These are phyloP conservation scores for Drosophila nannoptera DNA, from an alignment of 1,140 invertebrate species.

Conservation along the genomic window DNA sequence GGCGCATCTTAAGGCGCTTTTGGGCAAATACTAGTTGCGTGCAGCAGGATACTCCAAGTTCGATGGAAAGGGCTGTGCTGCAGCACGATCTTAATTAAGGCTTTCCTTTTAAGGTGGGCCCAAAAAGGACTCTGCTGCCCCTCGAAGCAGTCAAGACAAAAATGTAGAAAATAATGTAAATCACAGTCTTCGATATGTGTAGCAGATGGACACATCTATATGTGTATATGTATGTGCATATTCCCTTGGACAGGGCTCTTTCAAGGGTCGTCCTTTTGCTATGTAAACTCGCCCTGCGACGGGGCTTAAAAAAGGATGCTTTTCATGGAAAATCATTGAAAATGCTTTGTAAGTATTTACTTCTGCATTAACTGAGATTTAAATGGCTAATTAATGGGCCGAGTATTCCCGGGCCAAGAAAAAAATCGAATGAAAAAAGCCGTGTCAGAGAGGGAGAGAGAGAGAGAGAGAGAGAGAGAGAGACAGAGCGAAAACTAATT, in stretches of 20 bases:
- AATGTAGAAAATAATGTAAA: conserved; percentile 16
- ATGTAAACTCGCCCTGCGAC: not conserved
- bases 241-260: conserved; percentile 26
- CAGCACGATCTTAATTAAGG: conserved; percentile 37
- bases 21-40: conserved; percentile 4
- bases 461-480: no score
- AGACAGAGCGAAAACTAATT: no score
- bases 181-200: conserved; percentile 3
- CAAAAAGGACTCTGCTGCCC: not conserved
- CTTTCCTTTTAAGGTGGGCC: conserved; percentile 28
- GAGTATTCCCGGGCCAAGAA: no score
- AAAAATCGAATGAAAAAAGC: not conserved
- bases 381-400: not conserved
- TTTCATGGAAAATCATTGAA: not conserved
- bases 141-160: conserved; percentile 3
- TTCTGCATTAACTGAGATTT: conserved; percentile 1
- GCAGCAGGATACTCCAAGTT: conserved; percentile 10
- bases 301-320: conserved; percentile 4
- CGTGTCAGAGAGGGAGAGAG: no score
- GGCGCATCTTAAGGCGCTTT: conserved; percentile 27
- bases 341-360: conserved; percentile 4
- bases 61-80: not conserved
- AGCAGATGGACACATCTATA: conserved; percentile 8
- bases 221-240: conserved; percentile 23
- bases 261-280: conserved; percentile 1